These are phyloP conservation scores for Heliopora coerulea DNA, from an alignment of 92 coral and sea anemone species.

Conservation along the genomic window DNA sequence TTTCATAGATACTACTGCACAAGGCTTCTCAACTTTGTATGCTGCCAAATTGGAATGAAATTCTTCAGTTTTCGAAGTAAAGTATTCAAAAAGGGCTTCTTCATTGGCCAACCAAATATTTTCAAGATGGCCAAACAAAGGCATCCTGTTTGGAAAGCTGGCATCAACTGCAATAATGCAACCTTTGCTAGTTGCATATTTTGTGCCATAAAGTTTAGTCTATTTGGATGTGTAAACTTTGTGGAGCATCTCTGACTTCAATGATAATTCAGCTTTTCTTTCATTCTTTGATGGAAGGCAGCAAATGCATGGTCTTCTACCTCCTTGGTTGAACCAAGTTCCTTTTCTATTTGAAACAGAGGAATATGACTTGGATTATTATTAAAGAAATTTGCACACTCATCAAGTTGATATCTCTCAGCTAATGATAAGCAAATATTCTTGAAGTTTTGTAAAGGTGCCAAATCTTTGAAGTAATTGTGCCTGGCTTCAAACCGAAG, in stretches of 20 bases:
- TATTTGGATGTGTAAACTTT: slow-evolving; percentile 27
- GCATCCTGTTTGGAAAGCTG: slow-evolving; percentile 45
- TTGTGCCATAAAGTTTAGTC: slow-evolving; percentile 52
- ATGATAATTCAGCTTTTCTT: background rate
- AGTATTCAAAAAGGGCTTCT: slow-evolving; percentile 38
- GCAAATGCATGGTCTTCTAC: slow-evolving; percentile 17
- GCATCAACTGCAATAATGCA: slow-evolving; percentile 44
- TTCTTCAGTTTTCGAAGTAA: slow-evolving; percentile 41
- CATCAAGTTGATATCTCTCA: slow-evolving; percentile 54
- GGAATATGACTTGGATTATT: slow-evolving; percentile 26
- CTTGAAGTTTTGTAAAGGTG: slow-evolving; percentile 54
- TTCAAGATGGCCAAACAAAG: slow-evolving; percentile 50
- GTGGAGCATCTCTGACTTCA: background rate
- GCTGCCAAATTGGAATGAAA: slow-evolving; percentile 51
- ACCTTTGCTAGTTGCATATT: slow-evolving; percentile 58
- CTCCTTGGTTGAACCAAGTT: slow-evolving; percentile 24
- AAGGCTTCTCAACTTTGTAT: slow-evolving; percentile 54
- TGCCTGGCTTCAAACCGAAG: slow-evolving; percentile 74
- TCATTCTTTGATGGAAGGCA: background rate
- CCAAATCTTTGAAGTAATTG: slow-evolving; percentile 59
- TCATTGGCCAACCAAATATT: slow-evolving; percentile 50
- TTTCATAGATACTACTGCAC: slow-evolving; percentile 12
- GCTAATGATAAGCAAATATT: slow-evolving; percentile 66
- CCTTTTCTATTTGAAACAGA: slow-evolving; percentile 21
- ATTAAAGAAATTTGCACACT: slow-evolving; percentile 33